phyloP scores from a whole-genome alignment of 2,113 vertebrate species.

The Hydropotes inermis region DNA sequence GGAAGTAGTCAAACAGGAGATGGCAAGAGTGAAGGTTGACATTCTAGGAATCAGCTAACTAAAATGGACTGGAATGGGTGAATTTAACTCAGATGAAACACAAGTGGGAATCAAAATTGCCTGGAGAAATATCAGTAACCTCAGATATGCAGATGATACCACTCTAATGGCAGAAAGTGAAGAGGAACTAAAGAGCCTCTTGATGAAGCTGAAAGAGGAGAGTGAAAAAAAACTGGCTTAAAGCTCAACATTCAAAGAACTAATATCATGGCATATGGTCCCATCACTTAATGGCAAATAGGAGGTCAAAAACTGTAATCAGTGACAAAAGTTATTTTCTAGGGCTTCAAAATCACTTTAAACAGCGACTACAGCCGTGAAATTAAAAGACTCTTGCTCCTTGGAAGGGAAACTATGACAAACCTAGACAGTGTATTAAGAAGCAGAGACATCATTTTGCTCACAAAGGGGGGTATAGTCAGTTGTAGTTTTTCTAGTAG shows the following conservation, averaged over 20 bases:
- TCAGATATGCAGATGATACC: neutral
- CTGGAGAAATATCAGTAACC: neutral
- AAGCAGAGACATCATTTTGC: neutral
- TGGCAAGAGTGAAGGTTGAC: no score
- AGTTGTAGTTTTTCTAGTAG: neutral
- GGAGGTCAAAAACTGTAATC: neutral
- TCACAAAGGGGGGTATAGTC: neutral
- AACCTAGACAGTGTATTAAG: neutral
- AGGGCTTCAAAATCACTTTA: neutral
- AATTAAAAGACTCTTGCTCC: neutral
- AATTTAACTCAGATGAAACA: neutral
- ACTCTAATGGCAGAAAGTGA: neutral
- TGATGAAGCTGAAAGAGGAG: neutral
- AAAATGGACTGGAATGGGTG: no score
- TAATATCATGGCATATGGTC: neutral
- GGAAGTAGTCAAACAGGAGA: no score
- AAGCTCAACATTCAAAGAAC: neutral
- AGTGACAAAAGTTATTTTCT: neutral
- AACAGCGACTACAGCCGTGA: neutral
- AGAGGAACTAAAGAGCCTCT: neutral
- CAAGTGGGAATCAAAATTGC: neutral
- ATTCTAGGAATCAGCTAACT: no score
- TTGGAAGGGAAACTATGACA: neutral
- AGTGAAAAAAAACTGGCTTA: neutral
- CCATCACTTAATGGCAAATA: neutral